A percentile compares a stretch with the other conserved stretches of the same genome.
phyloP scores from a whole-genome alignment of 2,888 invertebrate genomes.

The Drosophila niveifrons region DNA sequence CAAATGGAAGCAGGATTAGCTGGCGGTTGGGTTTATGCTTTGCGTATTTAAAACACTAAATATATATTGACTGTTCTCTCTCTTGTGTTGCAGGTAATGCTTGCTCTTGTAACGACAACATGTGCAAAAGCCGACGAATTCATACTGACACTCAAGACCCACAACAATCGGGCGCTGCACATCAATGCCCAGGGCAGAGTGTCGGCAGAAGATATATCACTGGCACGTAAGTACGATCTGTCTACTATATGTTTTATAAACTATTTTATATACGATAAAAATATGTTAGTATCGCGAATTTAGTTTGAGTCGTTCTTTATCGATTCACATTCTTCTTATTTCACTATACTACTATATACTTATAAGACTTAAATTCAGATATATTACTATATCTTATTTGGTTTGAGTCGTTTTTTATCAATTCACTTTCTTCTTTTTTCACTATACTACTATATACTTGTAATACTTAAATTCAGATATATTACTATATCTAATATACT shows the following conservation, averaged over 20 bases:
- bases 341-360: background rate
- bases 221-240: constrained; percentile 83
- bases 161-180: constrained; percentile 82
- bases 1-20: constrained; percentile 45
- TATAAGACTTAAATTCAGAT: background rate
- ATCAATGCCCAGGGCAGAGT: constrained; percentile 83
- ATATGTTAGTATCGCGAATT: too few species aligned
- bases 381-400: too few species aligned
- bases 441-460: too few species aligned
- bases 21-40: constrained; percentile 20
- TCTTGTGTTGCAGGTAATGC: constrained; percentile 77
- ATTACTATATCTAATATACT: too few species aligned
- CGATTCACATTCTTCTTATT: too few species aligned
- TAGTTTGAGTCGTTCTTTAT: too few species aligned
- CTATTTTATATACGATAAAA: too few species aligned
- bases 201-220: constrained; percentile 82
- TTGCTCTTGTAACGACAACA: constrained; percentile 83
- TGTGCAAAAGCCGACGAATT: constrained; percentile 83
- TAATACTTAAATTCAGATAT: too few species aligned
- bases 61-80: background rate
- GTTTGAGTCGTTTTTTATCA: too few species aligned
- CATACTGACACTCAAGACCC: constrained; percentile 82
- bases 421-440: too few species aligned
- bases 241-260: too few species aligned
- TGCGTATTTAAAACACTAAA: constrained; percentile 4